These are phyloP conservation scores for Peromyscus polionotus DNA, from an alignment of 2,113 vertebrate genomes.

Conservation along the genomic window DNA sequence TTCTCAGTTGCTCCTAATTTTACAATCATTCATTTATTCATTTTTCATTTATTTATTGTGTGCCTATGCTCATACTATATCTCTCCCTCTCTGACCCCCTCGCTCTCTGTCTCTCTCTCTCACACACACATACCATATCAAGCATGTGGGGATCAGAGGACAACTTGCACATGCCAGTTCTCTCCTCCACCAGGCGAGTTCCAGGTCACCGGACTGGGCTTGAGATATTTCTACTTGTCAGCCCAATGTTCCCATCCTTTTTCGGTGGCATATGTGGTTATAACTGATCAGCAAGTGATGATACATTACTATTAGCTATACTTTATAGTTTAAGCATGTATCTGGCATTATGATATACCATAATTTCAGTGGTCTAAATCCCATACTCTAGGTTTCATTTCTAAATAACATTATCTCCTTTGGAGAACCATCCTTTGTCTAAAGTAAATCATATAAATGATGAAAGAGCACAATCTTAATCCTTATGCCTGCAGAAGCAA, in stretches of 20 bases:
- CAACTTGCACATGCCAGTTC: not conserved
- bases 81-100: not conserved
- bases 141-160: not conserved
- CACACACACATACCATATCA: not conserved
- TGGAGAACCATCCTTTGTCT: not conserved
- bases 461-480: conserved; percentile 17
- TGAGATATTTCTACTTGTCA: not conserved
- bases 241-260: not conserved
- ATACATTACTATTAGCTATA: not conserved
- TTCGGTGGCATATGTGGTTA: not conserved
- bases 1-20: not conserved
- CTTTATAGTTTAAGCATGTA: not conserved
- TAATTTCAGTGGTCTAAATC: not conserved
- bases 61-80: not conserved
- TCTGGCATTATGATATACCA: not conserved
- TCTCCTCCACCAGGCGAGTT: not conserved
- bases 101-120: too few relatives aligned
- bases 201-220: not conserved
- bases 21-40: not conserved
- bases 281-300: not conserved
- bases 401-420: not conserved
- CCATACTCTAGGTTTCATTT: not conserved
- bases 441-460: not conserved
- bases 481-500: not conserved
- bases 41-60: not conserved